These are phyloP conservation scores for Pelecanoides urinatrix DNA, from an alignment of 2,113 vertebrate species.

Conservation along the genomic window DNA sequence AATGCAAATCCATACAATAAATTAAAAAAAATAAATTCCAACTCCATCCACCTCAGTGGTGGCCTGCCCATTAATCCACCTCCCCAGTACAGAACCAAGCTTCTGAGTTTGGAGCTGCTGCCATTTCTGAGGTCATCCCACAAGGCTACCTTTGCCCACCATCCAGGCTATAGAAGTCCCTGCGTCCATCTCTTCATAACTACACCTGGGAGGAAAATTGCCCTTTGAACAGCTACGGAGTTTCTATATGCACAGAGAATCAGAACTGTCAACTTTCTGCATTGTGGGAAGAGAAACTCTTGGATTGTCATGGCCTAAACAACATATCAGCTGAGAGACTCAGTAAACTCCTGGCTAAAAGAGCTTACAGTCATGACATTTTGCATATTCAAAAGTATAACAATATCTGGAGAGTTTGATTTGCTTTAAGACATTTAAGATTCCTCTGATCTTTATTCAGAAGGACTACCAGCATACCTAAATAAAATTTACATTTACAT, in stretches of 20 bases:
- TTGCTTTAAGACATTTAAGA: slow-evolving; percentile 47
- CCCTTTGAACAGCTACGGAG: not conserved
- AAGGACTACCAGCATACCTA: slow-evolving; percentile 5
- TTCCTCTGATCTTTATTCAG: slow-evolving; percentile 51
- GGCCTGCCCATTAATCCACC: not conserved
- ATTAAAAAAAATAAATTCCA: not conserved
- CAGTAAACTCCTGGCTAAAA: not conserved
- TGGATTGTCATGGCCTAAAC: not conserved
- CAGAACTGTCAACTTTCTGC: not conserved
- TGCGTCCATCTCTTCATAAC: not conserved
- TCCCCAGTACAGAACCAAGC: not conserved
- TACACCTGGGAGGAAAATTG: not conserved
- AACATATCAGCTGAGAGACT: not conserved
- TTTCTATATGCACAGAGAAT: not conserved
- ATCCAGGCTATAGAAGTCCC: not conserved
- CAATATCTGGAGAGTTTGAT: slow-evolving; percentile 2
- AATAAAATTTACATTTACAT: slow-evolving; percentile 32
- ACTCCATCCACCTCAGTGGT: not conserved
- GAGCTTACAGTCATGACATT: not conserved
- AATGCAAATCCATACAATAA: not conserved
- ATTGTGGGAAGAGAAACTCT: not conserved
- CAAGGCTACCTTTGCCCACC: not conserved
- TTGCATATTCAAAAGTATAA: slow-evolving; percentile 32
- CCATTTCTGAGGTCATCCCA: not conserved
- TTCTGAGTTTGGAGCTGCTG: not conserved